phyloP scores from a whole-genome alignment of 2,113 vertebrate species.

The Mastomys natalensis region DNA sequence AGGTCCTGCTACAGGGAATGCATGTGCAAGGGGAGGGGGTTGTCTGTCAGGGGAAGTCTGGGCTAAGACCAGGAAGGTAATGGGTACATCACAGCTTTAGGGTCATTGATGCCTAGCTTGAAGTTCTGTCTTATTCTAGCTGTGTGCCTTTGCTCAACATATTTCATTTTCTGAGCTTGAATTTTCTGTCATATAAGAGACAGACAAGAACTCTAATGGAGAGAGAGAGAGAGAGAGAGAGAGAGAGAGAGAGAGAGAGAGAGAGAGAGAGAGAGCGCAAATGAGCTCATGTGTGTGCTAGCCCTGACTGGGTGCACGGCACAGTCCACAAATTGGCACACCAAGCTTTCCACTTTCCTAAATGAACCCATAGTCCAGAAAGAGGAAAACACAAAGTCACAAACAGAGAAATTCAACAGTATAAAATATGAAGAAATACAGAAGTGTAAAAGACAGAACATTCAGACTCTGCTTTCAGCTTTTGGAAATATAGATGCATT shows the following conservation, averaged over 20 bases:
- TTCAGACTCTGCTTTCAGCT: neutral
- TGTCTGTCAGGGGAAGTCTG: conserved; percentile 38
- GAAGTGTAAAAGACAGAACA: neutral
- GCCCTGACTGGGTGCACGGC: neutral
- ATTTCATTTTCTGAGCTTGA: neutral
- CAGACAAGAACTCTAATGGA: neutral
- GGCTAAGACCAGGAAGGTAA: neutral
- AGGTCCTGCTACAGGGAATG: conserved; percentile 8
- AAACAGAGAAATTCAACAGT: neutral
- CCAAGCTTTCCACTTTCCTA: neutral
- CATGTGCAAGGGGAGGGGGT: neutral
- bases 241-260: neutral
- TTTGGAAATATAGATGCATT: neutral
- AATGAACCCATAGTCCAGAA: neutral
- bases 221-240: neutral
- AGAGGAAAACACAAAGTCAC: neutral
- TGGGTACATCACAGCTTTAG: neutral
- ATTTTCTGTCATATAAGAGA: neutral
- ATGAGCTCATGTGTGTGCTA: neutral
- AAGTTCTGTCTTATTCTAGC: neutral
- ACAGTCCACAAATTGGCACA: neutral
- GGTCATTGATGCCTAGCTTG: neutral
- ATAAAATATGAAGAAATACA: neutral
- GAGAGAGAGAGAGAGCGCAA: neutral
- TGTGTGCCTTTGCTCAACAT: neutral